phyloP scores from a whole-genome alignment of 2,797 vertebrate genomes.

The Malurus leucopterus region DNA sequence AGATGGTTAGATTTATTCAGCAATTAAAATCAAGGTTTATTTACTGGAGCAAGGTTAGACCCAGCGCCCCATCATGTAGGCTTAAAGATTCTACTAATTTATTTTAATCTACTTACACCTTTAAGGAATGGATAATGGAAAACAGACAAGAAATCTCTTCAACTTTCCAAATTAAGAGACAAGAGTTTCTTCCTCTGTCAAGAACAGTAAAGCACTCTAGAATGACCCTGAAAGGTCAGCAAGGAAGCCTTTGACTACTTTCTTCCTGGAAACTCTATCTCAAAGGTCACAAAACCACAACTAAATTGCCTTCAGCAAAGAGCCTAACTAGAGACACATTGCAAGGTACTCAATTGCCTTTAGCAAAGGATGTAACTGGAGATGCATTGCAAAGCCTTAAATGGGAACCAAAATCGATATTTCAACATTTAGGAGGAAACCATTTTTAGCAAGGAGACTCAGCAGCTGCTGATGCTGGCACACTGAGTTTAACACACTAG shows the following conservation, averaged over 20 bases:
- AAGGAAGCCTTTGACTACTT: constrained; percentile 42
- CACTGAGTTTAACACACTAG: neutral
- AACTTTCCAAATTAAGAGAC: constrained; percentile 38
- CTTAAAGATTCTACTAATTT: constrained; percentile 66
- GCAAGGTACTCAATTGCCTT: constrained; percentile 37
- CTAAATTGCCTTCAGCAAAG: constrained; percentile 43
- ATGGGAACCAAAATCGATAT: constrained; percentile 42
- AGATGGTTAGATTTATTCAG: constrained; percentile 26
- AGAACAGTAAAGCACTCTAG: neutral
- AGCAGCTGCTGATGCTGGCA: neutral
- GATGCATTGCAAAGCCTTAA: constrained; percentile 17
- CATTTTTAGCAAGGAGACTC: neutral
- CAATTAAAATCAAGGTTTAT: constrained; percentile 50
- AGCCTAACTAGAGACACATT: constrained; percentile 34
- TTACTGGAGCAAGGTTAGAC: neutral
- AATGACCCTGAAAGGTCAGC: constrained; percentile 52
- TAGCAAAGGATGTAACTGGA: constrained; percentile 31
- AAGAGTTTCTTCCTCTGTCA: constrained; percentile 1
- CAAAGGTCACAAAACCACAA: constrained; percentile 60
- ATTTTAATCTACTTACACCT: constrained; percentile 67
- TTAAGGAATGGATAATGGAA: constrained; percentile 57
- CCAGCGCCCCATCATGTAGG: constrained; percentile 4
- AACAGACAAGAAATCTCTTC: constrained; percentile 35
- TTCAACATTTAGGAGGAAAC: constrained; percentile 30
- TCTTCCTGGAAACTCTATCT: constrained; percentile 47